phyloP scores from a whole-genome alignment of 2,113 vertebrate genomes.

The Cyphomyrus discorhynchus region DNA sequence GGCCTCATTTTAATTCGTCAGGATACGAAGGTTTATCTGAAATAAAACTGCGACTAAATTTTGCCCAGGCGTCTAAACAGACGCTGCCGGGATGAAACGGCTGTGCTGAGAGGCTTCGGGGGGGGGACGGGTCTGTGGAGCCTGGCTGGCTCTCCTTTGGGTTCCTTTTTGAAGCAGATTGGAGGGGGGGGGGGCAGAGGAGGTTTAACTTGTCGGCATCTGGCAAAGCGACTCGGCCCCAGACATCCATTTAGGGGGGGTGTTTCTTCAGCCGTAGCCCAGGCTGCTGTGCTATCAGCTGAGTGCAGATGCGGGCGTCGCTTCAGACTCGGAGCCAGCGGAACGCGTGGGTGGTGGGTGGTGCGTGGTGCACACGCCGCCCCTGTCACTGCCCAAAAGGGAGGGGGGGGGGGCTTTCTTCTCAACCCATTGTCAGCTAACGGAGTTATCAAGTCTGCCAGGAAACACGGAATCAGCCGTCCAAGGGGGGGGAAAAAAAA shows the following conservation, averaged over 20 bases:
- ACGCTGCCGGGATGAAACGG: not conserved
- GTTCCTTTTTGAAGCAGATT: constrained; percentile 8
- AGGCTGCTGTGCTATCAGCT: constrained; percentile 43
- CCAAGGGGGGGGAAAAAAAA: not conserved
- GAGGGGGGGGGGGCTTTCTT: not conserved
- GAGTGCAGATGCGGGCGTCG: constrained; percentile 57
- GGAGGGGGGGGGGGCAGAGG: constrained; percentile 1
- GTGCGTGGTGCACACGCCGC: not conserved
- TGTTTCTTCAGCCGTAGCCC: constrained; percentile 44
- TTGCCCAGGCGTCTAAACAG: not conserved
- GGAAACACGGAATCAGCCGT: not conserved
- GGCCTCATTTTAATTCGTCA: not conserved
- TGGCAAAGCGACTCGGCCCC: constrained; percentile 53
- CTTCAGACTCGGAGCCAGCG: constrained; percentile 29
- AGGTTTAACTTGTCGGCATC: constrained; percentile 39
- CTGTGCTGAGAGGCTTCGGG: not conserved
- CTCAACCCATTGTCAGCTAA: not conserved
- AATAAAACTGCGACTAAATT: not conserved
- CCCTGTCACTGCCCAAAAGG: not conserved
- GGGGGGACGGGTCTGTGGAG: not conserved
- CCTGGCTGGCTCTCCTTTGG: not conserved
- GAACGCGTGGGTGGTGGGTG: not conserved
- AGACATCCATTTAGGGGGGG: constrained; percentile 55
- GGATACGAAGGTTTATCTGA: not conserved
- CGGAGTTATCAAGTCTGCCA: not conserved